Base-by-base conservation (phyloP, 2,888 invertebrate genomes). In the Gasteruption jaculator region DNA sequence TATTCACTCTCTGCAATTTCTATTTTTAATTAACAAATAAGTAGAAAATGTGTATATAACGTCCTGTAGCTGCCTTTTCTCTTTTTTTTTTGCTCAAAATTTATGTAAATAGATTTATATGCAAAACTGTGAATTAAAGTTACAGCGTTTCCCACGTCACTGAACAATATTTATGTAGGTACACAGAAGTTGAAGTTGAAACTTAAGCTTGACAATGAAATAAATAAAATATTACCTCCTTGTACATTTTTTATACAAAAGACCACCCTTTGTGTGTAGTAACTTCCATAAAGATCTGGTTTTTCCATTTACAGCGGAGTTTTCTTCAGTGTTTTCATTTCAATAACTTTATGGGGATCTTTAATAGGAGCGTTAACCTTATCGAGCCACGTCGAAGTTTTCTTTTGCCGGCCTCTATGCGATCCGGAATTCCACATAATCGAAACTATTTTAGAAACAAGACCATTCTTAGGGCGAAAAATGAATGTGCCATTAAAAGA, bases 371-470 rank as follows among this genome's bases (percentile, higher is more conserved):
- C 77, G 8, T 77, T 84, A 48, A 71, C 82, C 20, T 63, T 82
- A 35, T 79, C 83, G 11, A 81, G 80, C 12, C 83, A 85, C 58
- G 79, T 80, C 11, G 80, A 83, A 70, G 77, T 81, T 41, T 78
- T 86, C 57, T 71, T 87, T 1, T 89, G 88, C 56, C 80, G 83
- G 41, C 81, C 86, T 0, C 72, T 89, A 26, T 81, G 84, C 73
- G 83, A 78, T 42, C 80, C 82, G 0, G 74, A 82, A 46, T 87
- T 81, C 59, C 72, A 73, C 20, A 76, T 79, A 10, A 68, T 88
- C 29, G 77, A 80, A 41, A 76, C 79, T 48, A 73, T 87, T 19
- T 71, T 88, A 45, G 86, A 88, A 46, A 63, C 62, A 6, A 57
- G 50, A 42, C 45, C 50, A 5, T 63, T 68, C 39, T 44, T 68